Evolutionary conservation across 2,113 vertebrate genomes (phyloP).

Genomic region (Syngnathus scovelli): DNA sequence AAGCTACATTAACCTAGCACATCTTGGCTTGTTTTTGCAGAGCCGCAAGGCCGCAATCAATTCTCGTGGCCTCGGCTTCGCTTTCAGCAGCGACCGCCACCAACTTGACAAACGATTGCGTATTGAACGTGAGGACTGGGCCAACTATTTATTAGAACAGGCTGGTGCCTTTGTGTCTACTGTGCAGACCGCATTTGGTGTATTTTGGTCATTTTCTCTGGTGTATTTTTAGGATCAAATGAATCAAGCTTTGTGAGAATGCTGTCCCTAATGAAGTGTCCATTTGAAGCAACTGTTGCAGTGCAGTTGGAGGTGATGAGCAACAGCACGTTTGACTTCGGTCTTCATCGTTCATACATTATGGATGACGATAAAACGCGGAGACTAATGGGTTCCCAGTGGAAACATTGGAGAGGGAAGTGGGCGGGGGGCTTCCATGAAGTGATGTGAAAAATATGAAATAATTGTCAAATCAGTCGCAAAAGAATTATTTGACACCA

Average conservation of each 20-base stretch:
- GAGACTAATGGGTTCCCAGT: neutral
- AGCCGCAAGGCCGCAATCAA: neutral
- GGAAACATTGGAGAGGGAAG: neutral
- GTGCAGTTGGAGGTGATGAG: neutral
- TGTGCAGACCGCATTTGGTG: conserved; percentile 22
- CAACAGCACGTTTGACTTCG: neutral
- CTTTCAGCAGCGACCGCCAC: neutral
- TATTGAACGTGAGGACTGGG: neutral
- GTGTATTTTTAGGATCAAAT: conserved; percentile 46
- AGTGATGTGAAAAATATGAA: neutral
- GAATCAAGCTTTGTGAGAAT: neutral
- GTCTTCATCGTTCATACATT: neutral
- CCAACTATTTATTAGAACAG: neutral
- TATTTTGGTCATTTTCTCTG: conserved; percentile 35
- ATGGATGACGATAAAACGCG: neutral
- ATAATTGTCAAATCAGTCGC: neutral
- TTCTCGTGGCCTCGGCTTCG: neutral
- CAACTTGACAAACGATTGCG: no score
- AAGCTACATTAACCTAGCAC: neutral
- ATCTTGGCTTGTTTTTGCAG: neutral
- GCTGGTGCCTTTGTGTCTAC: conserved; percentile 22
- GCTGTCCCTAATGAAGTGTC: neutral
- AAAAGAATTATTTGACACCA: no score
- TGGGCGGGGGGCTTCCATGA: neutral
- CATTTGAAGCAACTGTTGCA: neutral